Evolutionary conservation across 2,113 vertebrate species (phyloP).

Genomic region (Phodopus roborovskii): DNA sequence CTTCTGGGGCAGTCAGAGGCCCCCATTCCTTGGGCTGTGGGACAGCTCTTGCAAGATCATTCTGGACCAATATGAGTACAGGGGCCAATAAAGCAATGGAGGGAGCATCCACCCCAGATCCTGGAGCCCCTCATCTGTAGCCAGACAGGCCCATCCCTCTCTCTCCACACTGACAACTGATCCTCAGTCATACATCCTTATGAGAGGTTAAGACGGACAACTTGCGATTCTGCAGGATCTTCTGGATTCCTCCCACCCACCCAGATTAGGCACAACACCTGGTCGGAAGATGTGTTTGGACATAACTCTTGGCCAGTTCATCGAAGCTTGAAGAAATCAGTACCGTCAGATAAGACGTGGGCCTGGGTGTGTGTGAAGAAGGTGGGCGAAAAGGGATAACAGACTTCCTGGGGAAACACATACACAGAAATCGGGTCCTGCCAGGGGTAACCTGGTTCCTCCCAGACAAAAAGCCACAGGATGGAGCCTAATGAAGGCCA

Average conservation of each 20-base stretch:
- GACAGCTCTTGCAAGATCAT: constrained; percentile 46
- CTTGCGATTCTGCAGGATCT: background rate
- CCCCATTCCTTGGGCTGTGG: background rate
- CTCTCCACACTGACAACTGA: background rate
- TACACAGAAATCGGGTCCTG: background rate
- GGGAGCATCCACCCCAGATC: background rate
- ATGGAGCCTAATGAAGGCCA: rapidly evolving
- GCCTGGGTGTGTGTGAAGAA: background rate
- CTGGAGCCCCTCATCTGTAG: background rate
- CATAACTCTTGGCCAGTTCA: background rate
- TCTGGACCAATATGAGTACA: background rate
- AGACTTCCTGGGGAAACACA: rapidly evolving
- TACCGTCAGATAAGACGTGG: background rate
- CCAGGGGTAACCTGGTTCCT: background rate
- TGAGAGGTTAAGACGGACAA: rapidly evolving
- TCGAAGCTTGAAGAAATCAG: background rate
- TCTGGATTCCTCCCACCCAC: too few species aligned
- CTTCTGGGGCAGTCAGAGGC: constrained; percentile 40
- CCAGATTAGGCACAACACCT: rapidly evolving
- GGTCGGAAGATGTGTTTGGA: background rate
- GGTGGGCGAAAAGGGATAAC: background rate
- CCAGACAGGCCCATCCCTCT: background rate
- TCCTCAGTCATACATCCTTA: background rate
- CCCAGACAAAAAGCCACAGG: background rate
- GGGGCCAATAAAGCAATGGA: background rate